Evolutionary conservation across 2,797 vertebrate species (phyloP).

Genomic region (Picus viridis): DNA sequence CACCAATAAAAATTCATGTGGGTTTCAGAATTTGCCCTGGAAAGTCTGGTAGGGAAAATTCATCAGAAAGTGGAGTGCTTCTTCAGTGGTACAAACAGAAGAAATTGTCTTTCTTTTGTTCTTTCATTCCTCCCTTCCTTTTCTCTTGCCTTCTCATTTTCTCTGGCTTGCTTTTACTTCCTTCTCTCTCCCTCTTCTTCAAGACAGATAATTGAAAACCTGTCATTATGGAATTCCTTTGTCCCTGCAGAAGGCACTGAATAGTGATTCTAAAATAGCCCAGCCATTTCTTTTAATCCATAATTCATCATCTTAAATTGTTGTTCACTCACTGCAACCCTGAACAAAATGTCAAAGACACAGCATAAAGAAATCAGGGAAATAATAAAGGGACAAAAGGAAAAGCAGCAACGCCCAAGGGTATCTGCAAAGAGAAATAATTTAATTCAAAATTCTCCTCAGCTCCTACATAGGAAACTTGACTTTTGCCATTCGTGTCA

Average conservation of each 20-base stretch:
- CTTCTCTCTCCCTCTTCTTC: not conserved
- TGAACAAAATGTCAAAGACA: slow-evolving; percentile 37
- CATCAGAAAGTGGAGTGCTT: not conserved
- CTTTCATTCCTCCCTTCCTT: not conserved
- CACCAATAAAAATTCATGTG: not conserved
- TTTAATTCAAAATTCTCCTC: not conserved
- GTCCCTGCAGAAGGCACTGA: slow-evolving; percentile 10
- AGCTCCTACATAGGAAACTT: not conserved
- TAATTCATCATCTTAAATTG: slow-evolving; percentile 74
- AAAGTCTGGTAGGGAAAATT: not conserved
- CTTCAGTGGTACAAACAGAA: not conserved
- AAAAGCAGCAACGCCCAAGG: not conserved
- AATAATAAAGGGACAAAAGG: slow-evolving; percentile 30
- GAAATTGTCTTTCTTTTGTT: not conserved
- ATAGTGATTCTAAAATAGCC: slow-evolving; percentile 51
- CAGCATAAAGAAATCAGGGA: slow-evolving; percentile 34
- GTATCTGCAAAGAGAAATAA: slow-evolving; percentile 7
- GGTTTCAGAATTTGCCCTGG: not conserved
- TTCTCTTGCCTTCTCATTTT: not conserved
- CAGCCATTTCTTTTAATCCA: slow-evolving; percentile 68
- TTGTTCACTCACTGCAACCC: slow-evolving; percentile 58
- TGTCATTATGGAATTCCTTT: slow-evolving; percentile 48
- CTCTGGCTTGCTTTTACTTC: not conserved
- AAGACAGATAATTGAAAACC: slow-evolving; percentile 40
- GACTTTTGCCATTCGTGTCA: not conserved